A percentile compares a stretch with the other conserved stretches of the same genome.
phyloP scores from a whole-genome alignment of 2,888 invertebrate genomes.

The Lithophane semibrunnea region DNA sequence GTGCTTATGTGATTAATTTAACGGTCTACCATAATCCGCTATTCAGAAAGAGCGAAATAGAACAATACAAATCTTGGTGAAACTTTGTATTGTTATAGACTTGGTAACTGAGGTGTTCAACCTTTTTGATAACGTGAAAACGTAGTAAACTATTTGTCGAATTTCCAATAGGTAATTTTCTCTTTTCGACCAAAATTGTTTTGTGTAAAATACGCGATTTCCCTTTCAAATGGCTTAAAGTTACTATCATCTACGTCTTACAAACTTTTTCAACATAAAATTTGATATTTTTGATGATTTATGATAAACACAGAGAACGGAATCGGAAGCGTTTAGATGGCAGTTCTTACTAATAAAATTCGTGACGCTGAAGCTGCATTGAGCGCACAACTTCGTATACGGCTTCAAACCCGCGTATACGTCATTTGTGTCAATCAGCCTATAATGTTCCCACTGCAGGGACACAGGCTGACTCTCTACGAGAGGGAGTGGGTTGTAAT shows the following conservation, averaged over 20 bases:
- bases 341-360: no score
- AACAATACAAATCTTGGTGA: conserved; percentile 30
- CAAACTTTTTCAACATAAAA: not conserved
- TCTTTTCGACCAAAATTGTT: not conserved
- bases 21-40: conserved; percentile 21
- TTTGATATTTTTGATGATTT: not conserved
- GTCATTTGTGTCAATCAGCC: no score
- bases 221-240: no score
- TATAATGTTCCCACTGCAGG: no score
- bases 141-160: not conserved
- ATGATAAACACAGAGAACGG: not conserved
- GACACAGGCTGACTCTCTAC: no score
- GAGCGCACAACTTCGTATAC: no score
- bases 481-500: no score
- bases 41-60: conserved; percentile 6
- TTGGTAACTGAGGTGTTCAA: conserved; percentile 17
- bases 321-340: no score
- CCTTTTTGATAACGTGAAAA: not conserved
- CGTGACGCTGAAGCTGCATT: no score
- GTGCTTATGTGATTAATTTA: conserved; percentile 33
- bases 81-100: conserved; percentile 30
- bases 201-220: not conserved
- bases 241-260: no score
- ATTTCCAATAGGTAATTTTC: not conserved
- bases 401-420: no score